phyloP scores from a whole-genome alignment of 2,888 invertebrate genomes.

The Elmis aenea region DNA sequence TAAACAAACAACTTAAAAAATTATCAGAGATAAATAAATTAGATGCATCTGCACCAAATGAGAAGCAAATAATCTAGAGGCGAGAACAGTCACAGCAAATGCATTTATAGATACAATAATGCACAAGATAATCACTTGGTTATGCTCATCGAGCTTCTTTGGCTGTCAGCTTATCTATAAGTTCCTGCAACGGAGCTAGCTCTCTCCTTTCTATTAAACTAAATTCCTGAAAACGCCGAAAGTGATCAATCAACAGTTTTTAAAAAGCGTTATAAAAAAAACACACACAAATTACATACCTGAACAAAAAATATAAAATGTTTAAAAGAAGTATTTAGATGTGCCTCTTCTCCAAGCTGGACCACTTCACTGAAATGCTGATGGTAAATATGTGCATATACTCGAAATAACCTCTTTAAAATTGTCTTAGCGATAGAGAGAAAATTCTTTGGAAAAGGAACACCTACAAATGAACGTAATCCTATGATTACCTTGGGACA shows the following conservation, averaged over 20 bases:
- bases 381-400: constrained; percentile 99
- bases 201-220: constrained; percentile 94
- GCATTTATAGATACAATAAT: constrained; percentile 10
- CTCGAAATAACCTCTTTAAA: constrained; percentile 93
- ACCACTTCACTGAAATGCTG: constrained; percentile 98
- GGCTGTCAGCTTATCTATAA: constrained; percentile 92
- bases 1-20: no score
- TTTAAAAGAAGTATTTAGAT: constrained; percentile 98
- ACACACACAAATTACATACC: constrained; percentile 50
- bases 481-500: no score
- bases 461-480: constrained; percentile 58
- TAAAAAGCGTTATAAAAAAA: no score
- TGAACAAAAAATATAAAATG: constrained; percentile 98
- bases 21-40: no score
- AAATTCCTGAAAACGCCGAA: constrained; percentile 86
- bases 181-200: constrained; percentile 92
- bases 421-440: constrained; percentile 96
- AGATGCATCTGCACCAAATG: not conserved
- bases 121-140: constrained; percentile 2
- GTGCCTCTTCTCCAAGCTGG: constrained; percentile 96
- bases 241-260: not conserved
- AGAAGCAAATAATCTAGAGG: constrained; percentile 3
- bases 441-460: constrained; percentile 98
- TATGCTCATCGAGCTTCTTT: constrained; percentile 74
- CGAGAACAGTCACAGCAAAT: constrained; percentile 12